Conservation (phyloP, 2,113 vertebrate genomes). For the Ictalurus furcatus region DNA sequence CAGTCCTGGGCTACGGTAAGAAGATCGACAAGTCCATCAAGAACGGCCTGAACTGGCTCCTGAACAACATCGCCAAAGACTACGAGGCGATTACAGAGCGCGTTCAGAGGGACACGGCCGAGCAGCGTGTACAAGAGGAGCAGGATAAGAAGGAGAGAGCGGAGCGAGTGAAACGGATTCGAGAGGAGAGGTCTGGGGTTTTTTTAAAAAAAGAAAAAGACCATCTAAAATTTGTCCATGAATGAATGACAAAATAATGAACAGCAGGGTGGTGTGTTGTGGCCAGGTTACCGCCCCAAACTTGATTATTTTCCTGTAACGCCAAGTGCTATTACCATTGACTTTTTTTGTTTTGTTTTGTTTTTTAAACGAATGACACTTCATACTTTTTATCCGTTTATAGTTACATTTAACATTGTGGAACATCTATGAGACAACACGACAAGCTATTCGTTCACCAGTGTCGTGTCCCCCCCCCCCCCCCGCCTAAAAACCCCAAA, state of each 20-base stretch:
- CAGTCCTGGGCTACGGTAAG: conserved; percentile 85
- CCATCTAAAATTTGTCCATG: not conserved
- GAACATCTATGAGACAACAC: not conserved
- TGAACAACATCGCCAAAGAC: conserved; percentile 90
- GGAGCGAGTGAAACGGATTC: conserved; percentile 82
- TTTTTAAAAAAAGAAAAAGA: not conserved
- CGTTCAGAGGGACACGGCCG: conserved; percentile 86
- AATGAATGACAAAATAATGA: not conserved
- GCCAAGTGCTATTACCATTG: no score
- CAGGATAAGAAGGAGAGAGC: conserved; percentile 87
- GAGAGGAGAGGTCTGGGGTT: conserved; percentile 84
- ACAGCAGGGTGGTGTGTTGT: not conserved
- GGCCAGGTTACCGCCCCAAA: not conserved
- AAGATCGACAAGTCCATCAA: conserved; percentile 94
- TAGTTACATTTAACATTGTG: no score
- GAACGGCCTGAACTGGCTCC: conserved; percentile 90
- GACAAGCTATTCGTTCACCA: not conserved
- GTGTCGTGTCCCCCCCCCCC: not conserved
- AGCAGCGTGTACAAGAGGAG: conserved; percentile 86
- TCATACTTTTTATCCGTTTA: no score
- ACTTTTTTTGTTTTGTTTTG: no score
- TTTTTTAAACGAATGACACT: no score
- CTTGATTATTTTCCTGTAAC: not conserved
- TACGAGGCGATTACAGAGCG: conserved; percentile 89
- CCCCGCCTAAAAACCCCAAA: no score